phyloP scores from a whole-genome alignment of 1,140 invertebrate species.

The Elymnias hypermnestra region DNA sequence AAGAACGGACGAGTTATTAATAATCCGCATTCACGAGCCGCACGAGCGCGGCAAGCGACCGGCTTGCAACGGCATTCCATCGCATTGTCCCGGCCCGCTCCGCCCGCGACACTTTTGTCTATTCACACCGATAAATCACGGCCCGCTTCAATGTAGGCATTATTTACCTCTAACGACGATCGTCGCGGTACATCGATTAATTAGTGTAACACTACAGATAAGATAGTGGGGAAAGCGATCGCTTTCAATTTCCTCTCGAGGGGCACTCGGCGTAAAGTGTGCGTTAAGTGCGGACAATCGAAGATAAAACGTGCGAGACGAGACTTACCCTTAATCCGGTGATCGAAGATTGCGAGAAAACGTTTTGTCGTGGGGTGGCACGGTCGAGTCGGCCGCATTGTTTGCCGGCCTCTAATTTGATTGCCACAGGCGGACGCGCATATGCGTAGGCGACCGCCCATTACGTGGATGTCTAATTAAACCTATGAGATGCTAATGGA shows the following conservation, averaged over 20 bases:
- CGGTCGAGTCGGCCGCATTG: constrained; percentile 53
- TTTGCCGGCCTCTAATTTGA: constrained; percentile 64
- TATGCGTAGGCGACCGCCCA: constrained; percentile 45
- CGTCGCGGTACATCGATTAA: constrained; percentile 68
- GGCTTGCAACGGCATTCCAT: constrained; percentile 66
- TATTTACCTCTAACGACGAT: constrained; percentile 65
- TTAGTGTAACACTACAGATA: constrained; percentile 72
- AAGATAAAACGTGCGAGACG: constrained; percentile 73
- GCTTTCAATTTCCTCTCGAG: constrained; percentile 74
- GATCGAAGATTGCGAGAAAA: constrained; percentile 74
- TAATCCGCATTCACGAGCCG: constrained; percentile 67
- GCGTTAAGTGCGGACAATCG: constrained; percentile 73
- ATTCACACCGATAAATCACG: constrained; percentile 72
- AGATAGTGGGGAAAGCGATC: constrained; percentile 72
- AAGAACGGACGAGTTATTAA: constrained; percentile 65
- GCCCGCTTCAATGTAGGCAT: constrained; percentile 52
- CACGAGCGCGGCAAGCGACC: constrained; percentile 50
- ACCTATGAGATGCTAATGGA: constrained; percentile 54
- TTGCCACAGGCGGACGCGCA: constrained; percentile 40
- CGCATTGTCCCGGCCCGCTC: constrained; percentile 60
- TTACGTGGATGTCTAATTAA: constrained; percentile 56
- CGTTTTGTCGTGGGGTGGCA: constrained; percentile 70
- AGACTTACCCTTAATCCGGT: constrained; percentile 70
- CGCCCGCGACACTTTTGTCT: constrained; percentile 70
- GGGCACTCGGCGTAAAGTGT: constrained; percentile 70